A percentile compares a stretch with the other conserved stretches of the same genome.
These are phyloP conservation scores for Seira musarum DNA, from an alignment of 2,888 invertebrate genomes.

Conservation along the genomic window DNA sequence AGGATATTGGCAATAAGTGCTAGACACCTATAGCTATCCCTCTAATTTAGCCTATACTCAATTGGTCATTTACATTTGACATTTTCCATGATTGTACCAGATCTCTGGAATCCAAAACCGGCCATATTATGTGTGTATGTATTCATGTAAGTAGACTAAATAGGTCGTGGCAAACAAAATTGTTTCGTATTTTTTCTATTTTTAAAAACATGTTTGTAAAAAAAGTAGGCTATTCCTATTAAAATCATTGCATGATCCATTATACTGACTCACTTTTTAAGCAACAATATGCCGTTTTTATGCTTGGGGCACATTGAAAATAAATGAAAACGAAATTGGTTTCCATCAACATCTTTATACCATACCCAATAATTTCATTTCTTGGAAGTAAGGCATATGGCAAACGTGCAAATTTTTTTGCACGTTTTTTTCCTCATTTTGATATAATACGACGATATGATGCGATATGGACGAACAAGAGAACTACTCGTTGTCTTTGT, in stretches of 20 bases:
- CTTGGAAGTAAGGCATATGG: conserved; percentile 50
- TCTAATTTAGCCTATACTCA: no score
- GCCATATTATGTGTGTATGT: no score
- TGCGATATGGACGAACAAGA: no score
- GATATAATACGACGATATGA: no score
- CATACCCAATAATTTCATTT: conserved; percentile 16
- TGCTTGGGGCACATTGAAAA: conserved; percentile 3
- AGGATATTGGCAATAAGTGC: neutral
- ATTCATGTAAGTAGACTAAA: neutral
- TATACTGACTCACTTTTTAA: neutral
- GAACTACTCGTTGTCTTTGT: neutral
- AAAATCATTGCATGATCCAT: conserved; percentile 24
- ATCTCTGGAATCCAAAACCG: no score
- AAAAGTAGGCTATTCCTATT: conserved; percentile 35
- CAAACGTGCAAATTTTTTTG: conserved; percentile 29
- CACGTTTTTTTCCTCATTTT: conserved; percentile 1
- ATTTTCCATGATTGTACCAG: conserved; percentile 29
- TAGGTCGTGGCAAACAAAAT: conserved; percentile 6
- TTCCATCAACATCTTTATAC: conserved; percentile 22
- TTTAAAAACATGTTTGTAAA: neutral
- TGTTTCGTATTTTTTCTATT: conserved; percentile 6
- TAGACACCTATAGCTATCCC: neutral
- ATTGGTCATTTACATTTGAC: conserved; percentile 53
- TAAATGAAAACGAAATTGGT: conserved; percentile 12
- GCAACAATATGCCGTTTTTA: neutral